Evolutionary conservation across 1,140 invertebrate species (phyloP).

Genomic region (Drosophila biarmipes): DNA sequence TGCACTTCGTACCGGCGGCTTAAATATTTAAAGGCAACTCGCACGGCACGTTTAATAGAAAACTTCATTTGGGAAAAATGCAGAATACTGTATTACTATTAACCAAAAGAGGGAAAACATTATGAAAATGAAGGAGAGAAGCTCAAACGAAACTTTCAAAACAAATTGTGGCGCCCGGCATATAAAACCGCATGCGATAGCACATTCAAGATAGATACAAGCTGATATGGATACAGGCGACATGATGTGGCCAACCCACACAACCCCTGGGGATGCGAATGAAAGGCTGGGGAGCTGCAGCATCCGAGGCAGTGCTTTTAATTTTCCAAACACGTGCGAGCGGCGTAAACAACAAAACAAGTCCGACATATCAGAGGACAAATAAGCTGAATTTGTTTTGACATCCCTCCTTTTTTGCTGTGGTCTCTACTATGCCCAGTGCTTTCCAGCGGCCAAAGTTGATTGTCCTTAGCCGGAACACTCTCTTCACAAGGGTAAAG

Average conservation of each 20-base stretch:
- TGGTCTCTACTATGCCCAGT: neutral
- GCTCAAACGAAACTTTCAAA: constrained; percentile 42
- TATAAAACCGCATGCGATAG: constrained; percentile 21
- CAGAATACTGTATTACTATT: neutral
- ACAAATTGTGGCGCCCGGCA: constrained; percentile 47
- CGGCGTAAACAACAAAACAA: constrained; percentile 52
- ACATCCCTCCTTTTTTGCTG: neutral
- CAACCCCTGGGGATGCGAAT: neutral
- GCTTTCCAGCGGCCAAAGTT: neutral
- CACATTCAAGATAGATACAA: constrained; percentile 6
- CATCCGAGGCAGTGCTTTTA: constrained; percentile 19
- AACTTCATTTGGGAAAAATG: neutral
- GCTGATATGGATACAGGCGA: constrained; percentile 15
- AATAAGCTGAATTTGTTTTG: constrained; percentile 23
- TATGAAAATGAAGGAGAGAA: constrained; percentile 14
- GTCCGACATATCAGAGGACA: constrained; percentile 21
- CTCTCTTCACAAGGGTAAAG: neutral
- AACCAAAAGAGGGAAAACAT: neutral
- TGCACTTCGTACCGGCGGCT: neutral
- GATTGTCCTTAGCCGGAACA: neutral
- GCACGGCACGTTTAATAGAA: too few relatives aligned
- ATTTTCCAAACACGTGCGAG: constrained; percentile 54
- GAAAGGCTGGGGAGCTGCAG: neutral
- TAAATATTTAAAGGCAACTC: neutral
- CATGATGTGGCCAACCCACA: constrained; percentile 5